A percentile compares a stretch with the other conserved stretches of the same genome.
phyloP scores from a whole-genome alignment of 2,113 vertebrate genomes.

The Collichthys lucidus region DNA sequence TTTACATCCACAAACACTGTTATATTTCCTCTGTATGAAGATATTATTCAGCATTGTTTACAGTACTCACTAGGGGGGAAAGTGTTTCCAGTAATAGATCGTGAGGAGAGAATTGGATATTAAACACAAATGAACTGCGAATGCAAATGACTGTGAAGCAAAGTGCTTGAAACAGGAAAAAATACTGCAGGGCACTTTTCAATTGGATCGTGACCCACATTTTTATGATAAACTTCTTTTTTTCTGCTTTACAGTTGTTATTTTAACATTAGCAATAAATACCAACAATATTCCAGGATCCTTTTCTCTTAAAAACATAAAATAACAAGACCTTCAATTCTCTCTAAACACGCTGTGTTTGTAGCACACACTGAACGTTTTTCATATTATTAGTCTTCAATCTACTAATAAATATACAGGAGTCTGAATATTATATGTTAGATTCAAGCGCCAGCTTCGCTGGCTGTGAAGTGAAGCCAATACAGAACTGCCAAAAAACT shows the following conservation, averaged over 20 bases:
- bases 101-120: background rate
- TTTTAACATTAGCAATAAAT: background rate
- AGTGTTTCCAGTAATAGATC: constrained; percentile 5
- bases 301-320: background rate
- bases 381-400: too few relatives aligned
- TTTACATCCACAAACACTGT: background rate
- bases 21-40: background rate
- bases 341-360: background rate
- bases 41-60: constrained; percentile 8
- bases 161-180: background rate
- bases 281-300: background rate
- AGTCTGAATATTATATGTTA: too few relatives aligned
- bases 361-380: too few relatives aligned
- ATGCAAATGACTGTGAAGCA: background rate
- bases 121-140: constrained; percentile 21
- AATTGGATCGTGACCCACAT: background rate
- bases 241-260: background rate
- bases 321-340: background rate
- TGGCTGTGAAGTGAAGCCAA: too few relatives aligned
- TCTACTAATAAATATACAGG: too few relatives aligned
- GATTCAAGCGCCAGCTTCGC: too few relatives aligned
- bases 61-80: background rate
- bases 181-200: background rate
- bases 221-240: background rate
- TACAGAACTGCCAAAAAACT: too few relatives aligned